Evolutionary conservation across 2,888 invertebrate species (phyloP).

Genomic region (Microctonus aethiopoides): DNA sequence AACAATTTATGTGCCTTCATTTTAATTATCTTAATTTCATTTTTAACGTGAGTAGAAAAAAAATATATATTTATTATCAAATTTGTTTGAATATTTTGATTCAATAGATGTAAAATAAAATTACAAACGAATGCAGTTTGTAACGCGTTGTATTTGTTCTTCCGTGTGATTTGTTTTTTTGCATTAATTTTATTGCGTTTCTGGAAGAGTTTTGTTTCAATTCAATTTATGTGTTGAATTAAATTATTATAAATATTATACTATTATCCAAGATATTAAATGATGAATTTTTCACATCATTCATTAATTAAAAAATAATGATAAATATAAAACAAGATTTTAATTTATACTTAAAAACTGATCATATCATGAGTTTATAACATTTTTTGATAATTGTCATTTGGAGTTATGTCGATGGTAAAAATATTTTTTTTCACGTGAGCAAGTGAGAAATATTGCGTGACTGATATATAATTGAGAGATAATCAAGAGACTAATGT

Average conservation of each 20-base stretch:
- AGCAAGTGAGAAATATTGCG: constrained; percentile 13
- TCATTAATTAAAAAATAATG: no score
- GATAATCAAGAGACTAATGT: constrained; percentile 42
- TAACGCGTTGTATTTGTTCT: not conserved
- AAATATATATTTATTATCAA: not conserved
- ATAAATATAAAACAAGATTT: no score
- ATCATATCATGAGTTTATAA: constrained; percentile 2
- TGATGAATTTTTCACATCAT: no score
- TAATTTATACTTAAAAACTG: not conserved
- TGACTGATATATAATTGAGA: constrained; percentile 28
- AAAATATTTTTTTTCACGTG: not conserved
- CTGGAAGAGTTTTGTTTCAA: not conserved
- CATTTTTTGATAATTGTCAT: constrained; percentile 7
- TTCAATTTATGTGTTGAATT: not conserved
- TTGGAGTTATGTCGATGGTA: not conserved
- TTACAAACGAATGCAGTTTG: not conserved
- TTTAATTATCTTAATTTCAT: not conserved
- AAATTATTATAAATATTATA: not conserved
- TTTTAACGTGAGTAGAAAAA: not conserved
- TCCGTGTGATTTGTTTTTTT: constrained; percentile 8
- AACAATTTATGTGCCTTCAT: not conserved
- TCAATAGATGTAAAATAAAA: not conserved
- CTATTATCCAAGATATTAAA: no score
- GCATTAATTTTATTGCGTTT: not conserved
- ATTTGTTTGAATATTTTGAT: not conserved